These are phyloP conservation scores for Physocephala rufipes DNA, from an alignment of 2,888 invertebrate species.

Conservation along the genomic window DNA sequence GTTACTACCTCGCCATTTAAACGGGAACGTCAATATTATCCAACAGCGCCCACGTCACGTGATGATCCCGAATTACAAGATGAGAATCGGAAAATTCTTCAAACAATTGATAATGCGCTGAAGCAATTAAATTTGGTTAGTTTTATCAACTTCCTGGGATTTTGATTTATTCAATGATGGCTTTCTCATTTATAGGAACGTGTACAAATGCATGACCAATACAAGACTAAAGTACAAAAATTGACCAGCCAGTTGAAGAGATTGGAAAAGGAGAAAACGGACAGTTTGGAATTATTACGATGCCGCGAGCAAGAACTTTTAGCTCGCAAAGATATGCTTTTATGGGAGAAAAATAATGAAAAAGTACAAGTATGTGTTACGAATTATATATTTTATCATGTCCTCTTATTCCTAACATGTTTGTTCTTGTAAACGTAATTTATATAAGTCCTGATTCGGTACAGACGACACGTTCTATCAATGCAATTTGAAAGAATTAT, in stretches of 20 bases:
- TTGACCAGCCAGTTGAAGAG: conserved; percentile 67
- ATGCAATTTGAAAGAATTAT: no score
- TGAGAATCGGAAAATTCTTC: conserved; percentile 74
- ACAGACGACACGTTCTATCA: no score
- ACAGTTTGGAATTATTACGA: conserved; percentile 69
- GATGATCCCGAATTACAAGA: conserved; percentile 73
- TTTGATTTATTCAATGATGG: conserved; percentile 2
- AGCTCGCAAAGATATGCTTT: conserved; percentile 64
- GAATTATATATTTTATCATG: no score
- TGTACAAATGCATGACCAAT: conserved; percentile 66
- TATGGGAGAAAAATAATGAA: conserved; percentile 66
- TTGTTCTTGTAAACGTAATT: no score
- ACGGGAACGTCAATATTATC: conserved; percentile 63
- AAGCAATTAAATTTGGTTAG: conserved; percentile 68
- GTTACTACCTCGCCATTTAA: conserved; percentile 57
- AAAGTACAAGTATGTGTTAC: conserved; percentile 61
- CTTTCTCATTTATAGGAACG: conserved; percentile 64
- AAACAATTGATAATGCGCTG: conserved; percentile 74
- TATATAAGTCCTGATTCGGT: no score
- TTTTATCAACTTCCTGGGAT: conserved; percentile 7
- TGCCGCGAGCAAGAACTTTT: conserved; percentile 68
- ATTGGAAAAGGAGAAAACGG: conserved; percentile 67
- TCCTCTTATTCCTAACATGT: no score
- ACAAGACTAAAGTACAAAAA: conserved; percentile 63
- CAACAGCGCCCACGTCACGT: conserved; percentile 62